Base-by-base conservation (phyloP, 2,113 vertebrate species). In the Osmerus eperlanus region DNA sequence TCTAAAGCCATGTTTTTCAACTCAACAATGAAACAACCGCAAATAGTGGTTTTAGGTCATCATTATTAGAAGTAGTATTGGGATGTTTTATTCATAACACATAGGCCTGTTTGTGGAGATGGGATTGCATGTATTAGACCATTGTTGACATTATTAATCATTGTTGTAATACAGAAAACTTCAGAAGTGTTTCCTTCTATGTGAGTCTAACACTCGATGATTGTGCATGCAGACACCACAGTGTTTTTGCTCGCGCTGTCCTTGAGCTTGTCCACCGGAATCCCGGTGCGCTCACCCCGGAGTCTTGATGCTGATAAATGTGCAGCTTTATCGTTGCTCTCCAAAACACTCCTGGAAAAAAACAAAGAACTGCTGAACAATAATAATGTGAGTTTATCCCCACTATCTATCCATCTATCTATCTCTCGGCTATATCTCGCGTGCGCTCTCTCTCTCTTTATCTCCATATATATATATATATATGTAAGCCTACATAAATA, bases 321-420 rank as follows among this genome's bases (percentile, higher is more conserved):
- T 52, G 51, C 0, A 18, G 11, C 60, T 0, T 86, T 80, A 58
- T 3, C 77, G 0, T 0, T 0, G 28, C 78, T 78, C 28, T 84
- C 81, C 71, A 80, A 1, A 73, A 19, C 0, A 13, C 87, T 90
- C 18, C 81, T 84, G 60, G 0, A 15, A 0, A 72, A 71, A 0
- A 9, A 82, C 68, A 54, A 1, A 0, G 21, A 19, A 0, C 68
- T 84, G 2, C 73, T 85, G 18, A 18, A 53, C 0, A 23, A 23
- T 2, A 23, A 23, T 2, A 73, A 15, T 6, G 89, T 90, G 65
- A 88, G 36, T 41, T 41, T 41, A 41, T 41, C 36, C 36, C 7
- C 36, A 8, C 36, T 9, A 41, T 41, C 36, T 41, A 4, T 41
- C 0, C 8, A 6, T 41, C 36, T 41, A 7, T 64, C 28, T 64